These are phyloP conservation scores for Littorina saxatilis DNA, from an alignment of 1,140 invertebrate genomes.

Conservation along the genomic window DNA sequence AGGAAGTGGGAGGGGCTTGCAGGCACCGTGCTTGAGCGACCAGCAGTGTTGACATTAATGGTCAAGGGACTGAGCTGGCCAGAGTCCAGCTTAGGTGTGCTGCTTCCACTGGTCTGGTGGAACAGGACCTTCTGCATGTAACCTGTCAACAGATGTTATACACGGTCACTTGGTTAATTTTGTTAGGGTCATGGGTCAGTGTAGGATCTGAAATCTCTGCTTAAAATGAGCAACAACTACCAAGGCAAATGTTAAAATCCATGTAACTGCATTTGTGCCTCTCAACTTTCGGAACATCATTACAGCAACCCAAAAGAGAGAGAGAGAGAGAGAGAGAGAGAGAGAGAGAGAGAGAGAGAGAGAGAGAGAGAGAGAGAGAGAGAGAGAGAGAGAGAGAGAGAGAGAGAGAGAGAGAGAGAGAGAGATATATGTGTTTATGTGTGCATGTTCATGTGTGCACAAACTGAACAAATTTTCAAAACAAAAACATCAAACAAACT, in stretches of 20 bases:
- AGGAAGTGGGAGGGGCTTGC: conserved; percentile 11
- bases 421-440: not conserved
- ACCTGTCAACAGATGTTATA: too few species aligned
- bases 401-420: not conserved
- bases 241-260: too few species aligned
- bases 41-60: not conserved
- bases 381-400: not conserved
- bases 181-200: too few species aligned
- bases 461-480: not conserved
- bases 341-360: not conserved
- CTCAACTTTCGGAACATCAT: too few species aligned
- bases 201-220: too few species aligned
- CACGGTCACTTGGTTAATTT: too few species aligned
- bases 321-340: not conserved
- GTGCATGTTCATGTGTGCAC: too few species aligned
- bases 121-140: conserved; percentile 23
- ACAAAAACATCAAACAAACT: not conserved
- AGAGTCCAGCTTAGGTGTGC: not conserved
- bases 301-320: not conserved
- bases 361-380: not conserved
- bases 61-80: conserved; percentile 19
- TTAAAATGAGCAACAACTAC: too few species aligned
- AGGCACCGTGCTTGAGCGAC: not conserved
- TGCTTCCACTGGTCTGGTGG: conserved; percentile 1
- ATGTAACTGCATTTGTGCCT: too few species aligned